phyloP scores from a whole-genome alignment of 2,797 vertebrate species.

The Pseudochromis fuscus region DNA sequence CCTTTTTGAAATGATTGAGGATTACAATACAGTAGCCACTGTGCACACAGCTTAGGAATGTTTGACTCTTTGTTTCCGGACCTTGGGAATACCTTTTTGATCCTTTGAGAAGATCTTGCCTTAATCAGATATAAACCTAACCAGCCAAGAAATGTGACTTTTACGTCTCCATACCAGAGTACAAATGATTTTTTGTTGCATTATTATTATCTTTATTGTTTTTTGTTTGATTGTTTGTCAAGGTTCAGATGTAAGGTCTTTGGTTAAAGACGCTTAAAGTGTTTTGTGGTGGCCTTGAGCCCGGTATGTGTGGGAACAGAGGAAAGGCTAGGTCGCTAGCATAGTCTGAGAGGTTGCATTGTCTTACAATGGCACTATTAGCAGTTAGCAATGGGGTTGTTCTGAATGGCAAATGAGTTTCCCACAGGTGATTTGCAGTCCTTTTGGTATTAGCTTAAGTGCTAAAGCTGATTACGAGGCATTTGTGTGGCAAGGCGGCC shows the following conservation, averaged over 20 bases:
- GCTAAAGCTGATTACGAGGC: conserved; percentile 82
- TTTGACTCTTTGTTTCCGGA: conserved; percentile 28
- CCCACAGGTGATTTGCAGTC: conserved; percentile 81
- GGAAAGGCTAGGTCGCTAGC: conserved; percentile 42
- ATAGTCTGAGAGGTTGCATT: conserved; percentile 61
- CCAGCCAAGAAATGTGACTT: conserved; percentile 5
- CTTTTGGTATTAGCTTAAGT: conserved; percentile 80
- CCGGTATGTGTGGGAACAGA: conserved; percentile 61
- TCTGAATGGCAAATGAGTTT: conserved; percentile 72
- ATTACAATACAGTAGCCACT: conserved; percentile 1
- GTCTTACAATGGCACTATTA: conserved; percentile 66
- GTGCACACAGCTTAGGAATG: conserved; percentile 1
- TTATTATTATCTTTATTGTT: conserved; percentile 15
- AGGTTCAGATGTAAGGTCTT: conserved; percentile 36
- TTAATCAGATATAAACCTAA: conserved; percentile 13
- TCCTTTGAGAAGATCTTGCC: conserved; percentile 19
- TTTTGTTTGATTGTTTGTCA: conserved; percentile 52
- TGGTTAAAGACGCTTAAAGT: conserved; percentile 50
- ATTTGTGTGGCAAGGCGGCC: conserved; percentile 75
- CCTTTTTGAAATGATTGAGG: not conserved
- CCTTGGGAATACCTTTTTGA: conserved; percentile 12
- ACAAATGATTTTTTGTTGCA: conserved; percentile 1
- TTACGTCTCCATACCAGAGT: not conserved
- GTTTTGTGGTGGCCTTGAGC: conserved; percentile 46
- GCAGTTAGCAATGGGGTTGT: conserved; percentile 68